A percentile compares a stretch with the other conserved stretches of the same genome.
Conservation (phyloP, 2,888 invertebrate species). For the Pherbina coryleti region DNA sequence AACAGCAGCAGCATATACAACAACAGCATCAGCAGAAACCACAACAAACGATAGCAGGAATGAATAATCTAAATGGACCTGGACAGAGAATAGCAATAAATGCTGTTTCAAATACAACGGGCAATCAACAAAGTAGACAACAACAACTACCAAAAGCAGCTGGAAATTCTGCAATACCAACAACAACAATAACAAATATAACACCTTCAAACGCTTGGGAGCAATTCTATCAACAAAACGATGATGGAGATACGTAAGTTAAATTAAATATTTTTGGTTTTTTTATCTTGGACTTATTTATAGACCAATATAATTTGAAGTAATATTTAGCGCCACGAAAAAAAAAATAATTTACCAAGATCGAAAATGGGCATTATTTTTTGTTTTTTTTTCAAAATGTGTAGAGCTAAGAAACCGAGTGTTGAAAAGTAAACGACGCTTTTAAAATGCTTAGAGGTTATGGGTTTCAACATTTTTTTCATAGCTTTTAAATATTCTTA, state of each 20-base stretch:
- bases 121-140: constrained; percentile 19
- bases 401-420: too few relatives aligned
- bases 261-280: background rate
- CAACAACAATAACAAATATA: constrained; percentile 27
- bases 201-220: constrained; percentile 72
- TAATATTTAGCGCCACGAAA: background rate
- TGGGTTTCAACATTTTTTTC: too few relatives aligned
- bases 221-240: constrained; percentile 81
- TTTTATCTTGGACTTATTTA: too few relatives aligned
- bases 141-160: constrained; percentile 35
- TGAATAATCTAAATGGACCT: constrained; percentile 48
- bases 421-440: too few relatives aligned
- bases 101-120: background rate
- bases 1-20: constrained; percentile 27
- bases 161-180: constrained; percentile 31
- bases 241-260: constrained; percentile 91
- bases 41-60: constrained; percentile 39
- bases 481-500: too few relatives aligned
- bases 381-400: too few relatives aligned
- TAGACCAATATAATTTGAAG: too few relatives aligned
- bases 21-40: constrained; percentile 24
- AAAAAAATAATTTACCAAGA: too few relatives aligned
- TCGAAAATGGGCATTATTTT: too few relatives aligned
- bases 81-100: constrained; percentile 42
- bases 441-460: too few relatives aligned